Evolutionary conservation across 2,888 invertebrate genomes (phyloP).

Genomic region (Neoaliturus tenellus): DNA sequence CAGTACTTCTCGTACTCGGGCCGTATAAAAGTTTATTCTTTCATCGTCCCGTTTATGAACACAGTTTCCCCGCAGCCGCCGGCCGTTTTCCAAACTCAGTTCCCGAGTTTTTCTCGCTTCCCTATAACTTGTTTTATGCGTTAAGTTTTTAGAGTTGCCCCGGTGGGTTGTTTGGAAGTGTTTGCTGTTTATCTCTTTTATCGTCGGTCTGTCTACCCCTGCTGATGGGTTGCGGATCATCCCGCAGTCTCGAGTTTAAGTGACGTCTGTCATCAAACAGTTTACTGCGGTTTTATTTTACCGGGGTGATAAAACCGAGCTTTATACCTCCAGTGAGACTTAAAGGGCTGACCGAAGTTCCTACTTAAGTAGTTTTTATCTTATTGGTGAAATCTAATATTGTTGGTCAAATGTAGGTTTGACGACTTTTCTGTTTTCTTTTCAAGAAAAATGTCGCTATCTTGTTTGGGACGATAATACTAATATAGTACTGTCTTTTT

Average conservation of each 20-base stretch:
- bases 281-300: too few relatives aligned
- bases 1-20: neutral
- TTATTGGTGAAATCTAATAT: too few relatives aligned
- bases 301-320: too few relatives aligned
- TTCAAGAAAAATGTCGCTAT: too few relatives aligned
- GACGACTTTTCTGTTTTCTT: too few relatives aligned
- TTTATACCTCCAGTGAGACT: too few relatives aligned
- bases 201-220: neutral
- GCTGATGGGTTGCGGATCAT: neutral
- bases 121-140: constrained; percentile 8
- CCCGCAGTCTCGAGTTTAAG: neutral
- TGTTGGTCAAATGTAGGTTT: too few relatives aligned
- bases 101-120: neutral
- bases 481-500: too few relatives aligned
- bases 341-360: too few relatives aligned
- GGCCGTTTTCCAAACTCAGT: neutral
- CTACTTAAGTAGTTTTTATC: too few relatives aligned
- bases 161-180: neutral
- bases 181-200: neutral
- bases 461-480: too few relatives aligned
- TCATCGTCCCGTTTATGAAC: constrained; percentile 25
- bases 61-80: neutral
- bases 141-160: neutral
- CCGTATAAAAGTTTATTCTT: constrained; percentile 23
- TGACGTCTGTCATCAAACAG: neutral